A percentile compares a stretch with the other conserved stretches of the same genome.
These are phyloP conservation scores for Astropecten irregularis DNA, from an alignment of 53 echinoderm and acorn worm species.

Conservation along the genomic window DNA sequence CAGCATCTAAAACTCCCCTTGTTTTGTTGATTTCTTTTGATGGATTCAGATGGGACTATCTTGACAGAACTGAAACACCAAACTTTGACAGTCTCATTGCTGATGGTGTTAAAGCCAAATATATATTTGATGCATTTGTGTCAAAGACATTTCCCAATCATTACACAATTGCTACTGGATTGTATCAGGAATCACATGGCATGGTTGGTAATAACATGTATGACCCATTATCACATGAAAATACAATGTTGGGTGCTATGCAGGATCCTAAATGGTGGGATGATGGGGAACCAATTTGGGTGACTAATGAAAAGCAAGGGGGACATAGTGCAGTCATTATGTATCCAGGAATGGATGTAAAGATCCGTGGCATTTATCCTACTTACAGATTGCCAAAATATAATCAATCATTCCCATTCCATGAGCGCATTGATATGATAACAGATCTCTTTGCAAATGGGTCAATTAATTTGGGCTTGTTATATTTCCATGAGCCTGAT, in stretches of 20 bases:
- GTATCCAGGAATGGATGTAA: constrained; percentile 68
- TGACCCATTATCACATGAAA: constrained; percentile 67
- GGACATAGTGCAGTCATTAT: constrained; percentile 67
- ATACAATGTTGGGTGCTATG: constrained; percentile 13
- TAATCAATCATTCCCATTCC: constrained; percentile 36
- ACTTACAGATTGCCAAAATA: constrained; percentile 48
- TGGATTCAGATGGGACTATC: constrained; percentile 94
- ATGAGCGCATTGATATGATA: constrained; percentile 61
- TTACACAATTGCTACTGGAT: constrained; percentile 79
- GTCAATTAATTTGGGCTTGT: constrained; percentile 78
- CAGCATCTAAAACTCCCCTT: constrained; percentile 41
- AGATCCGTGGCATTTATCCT: constrained; percentile 64
- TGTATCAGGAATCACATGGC: constrained; percentile 90
- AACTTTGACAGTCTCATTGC: constrained; percentile 69
- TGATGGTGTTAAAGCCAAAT: constrained; percentile 73
- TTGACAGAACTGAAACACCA: constrained; percentile 72
- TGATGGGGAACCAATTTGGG: constrained; percentile 90
- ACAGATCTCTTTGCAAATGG: constrained; percentile 70
- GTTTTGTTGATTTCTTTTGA: constrained; percentile 89
- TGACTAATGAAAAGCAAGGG: constrained; percentile 81
- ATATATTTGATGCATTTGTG: constrained; percentile 65
- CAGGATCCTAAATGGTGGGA: constrained; percentile 77
- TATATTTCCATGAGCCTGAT: constrained; percentile 91
- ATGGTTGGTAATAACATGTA: constrained; percentile 82
- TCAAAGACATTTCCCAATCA: constrained; percentile 95